phyloP scores from a whole-genome alignment of 2,113 vertebrate genomes.

The Oryctolagus cuniculus region mOryCun1.1 NC_091443.1:59645001-59645500 shows the following conservation, averaged over 20 bases:
- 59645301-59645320: not conserved
- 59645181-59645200: no score
- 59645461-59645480: not conserved
- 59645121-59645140: not conserved
- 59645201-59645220: not conserved
- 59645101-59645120: not conserved
- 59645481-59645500: not conserved
- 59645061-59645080: not conserved
- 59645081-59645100: slow-evolving; percentile 23
- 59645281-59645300: not conserved
- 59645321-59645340: not conserved
- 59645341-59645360: not conserved
- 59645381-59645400: not conserved
- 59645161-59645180: no score
- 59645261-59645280: not conserved
- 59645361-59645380: slow-evolving; percentile 5
- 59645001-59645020: no score
- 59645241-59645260: not conserved
- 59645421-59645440: not conserved
- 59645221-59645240: not conserved
- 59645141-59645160: not conserved
- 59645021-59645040: no score
- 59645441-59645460: not conserved
- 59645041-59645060: no score
- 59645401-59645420: not conserved